Evolutionary conservation across 2,888 invertebrate genomes (phyloP), one percentile per base, ranked within the genome.

Genomic region (Meloe dianella): DNA sequence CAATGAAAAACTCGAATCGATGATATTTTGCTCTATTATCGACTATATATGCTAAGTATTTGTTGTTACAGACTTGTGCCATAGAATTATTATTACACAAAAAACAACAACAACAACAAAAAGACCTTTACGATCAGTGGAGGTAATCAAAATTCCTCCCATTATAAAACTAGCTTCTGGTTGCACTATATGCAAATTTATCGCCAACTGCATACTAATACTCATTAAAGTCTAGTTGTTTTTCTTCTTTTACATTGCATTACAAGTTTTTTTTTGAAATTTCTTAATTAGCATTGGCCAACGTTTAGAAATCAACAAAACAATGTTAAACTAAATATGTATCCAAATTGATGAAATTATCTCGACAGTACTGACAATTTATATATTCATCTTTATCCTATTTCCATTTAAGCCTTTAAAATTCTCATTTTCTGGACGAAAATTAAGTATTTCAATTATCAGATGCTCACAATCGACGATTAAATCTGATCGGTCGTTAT

Each of bases 131-230:
- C 60, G 60, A 32, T 41, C 32, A 60, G 60, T 29, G 38, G 38
- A 60, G 38, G 60, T 35, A 60, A 60, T 60, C 32, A 60, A 60
- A 41, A 41, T 38, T 41, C 38, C 60, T 8, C 38, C 58, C 67
- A 70, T 63, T 64, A 60, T 63, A 67, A 61, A 63, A 64, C 61
- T 60, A 70, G 64, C 54, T 54, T 27, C 54, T 57, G 22, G 60
- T 66, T 66, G 57, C 58, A 61, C 64, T 12, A 32, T 32, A 56
- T 65, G 63, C 59, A 69, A 64, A 64, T 69, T 69, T 65, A 66
- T 66, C 51, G 29, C 57, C 58, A 38, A 59, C 63, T 57, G 61
- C 54, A 32, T 47, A 60, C 32, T 65, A 65, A 65, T 60, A 17
- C 41, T 41, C 41, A 41, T 41, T 41, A 41, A 1, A n/a, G 6